Percentiles rank a stretch among this genome's conserved stretches.
These are phyloP conservation scores for Oreochromis tanganicae DNA, from an alignment of 2,113 vertebrate species.

Conservation along the genomic window DNA sequence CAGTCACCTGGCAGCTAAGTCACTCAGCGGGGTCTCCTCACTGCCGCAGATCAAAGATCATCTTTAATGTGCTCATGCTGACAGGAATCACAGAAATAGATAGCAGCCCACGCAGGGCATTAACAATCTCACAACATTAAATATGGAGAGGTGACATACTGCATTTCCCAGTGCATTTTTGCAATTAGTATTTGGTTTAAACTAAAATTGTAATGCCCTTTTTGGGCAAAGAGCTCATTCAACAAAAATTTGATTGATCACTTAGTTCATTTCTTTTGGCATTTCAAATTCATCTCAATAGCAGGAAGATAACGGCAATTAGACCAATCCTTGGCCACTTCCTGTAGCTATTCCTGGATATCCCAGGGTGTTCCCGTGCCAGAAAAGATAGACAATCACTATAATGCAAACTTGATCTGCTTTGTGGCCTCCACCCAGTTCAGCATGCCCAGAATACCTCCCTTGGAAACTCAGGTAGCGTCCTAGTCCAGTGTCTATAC, in stretches of 20 bases:
- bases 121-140: neutral
- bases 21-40: neutral
- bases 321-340: neutral
- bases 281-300: neutral
- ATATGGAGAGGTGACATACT: neutral
- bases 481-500: neutral
- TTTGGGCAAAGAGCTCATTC: neutral
- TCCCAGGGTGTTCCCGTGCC: neutral
- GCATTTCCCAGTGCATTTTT: neutral
- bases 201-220: neutral
- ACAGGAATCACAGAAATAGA: neutral
- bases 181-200: neutral
- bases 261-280: neutral
- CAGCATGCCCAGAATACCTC: neutral
- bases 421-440: neutral
- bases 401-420: neutral
- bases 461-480: neutral
- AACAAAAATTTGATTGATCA: neutral
- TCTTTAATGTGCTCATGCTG: neutral
- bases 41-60: neutral
- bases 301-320: neutral
- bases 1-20: neutral
- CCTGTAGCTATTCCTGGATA: neutral
- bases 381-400: neutral
- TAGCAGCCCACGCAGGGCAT: neutral